Evolutionary conservation across 2,888 invertebrate species (phyloP).

Genomic region (Cheilosia vulpina): DNA sequence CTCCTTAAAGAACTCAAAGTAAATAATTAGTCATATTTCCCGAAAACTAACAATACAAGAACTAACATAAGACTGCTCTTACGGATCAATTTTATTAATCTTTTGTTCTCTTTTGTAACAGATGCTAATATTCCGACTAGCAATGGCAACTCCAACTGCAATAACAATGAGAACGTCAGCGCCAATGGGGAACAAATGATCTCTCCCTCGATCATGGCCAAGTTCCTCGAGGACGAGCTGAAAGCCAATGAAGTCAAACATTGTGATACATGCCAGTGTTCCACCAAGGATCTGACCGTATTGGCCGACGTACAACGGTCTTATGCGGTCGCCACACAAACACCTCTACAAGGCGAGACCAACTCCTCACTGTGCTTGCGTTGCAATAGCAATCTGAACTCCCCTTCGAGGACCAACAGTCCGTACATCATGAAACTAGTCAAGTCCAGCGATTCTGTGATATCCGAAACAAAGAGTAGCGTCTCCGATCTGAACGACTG

Average conservation of each 20-base stretch:
- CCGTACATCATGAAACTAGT: constrained; percentile 83
- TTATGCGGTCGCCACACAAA: constrained; percentile 87
- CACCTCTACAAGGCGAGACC: constrained; percentile 85
- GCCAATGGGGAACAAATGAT: constrained; percentile 83
- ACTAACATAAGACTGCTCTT: neutral
- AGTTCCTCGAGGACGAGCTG: constrained; percentile 94
- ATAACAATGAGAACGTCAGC: constrained; percentile 68
- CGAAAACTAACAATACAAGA: constrained; percentile 28
- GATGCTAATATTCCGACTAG: constrained; percentile 54
- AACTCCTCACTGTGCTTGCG: constrained; percentile 85
- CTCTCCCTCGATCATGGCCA: constrained; percentile 95
- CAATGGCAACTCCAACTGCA: constrained; percentile 49
- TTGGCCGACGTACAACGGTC: constrained; percentile 86
- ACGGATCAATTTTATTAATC: neutral
- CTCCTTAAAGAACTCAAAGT: constrained; percentile 31
- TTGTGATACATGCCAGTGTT: constrained; percentile 92
- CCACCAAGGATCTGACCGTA: constrained; percentile 84
- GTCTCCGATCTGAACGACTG: constrained; percentile 83
- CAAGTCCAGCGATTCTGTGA: constrained; percentile 83
- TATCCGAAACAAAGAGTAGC: constrained; percentile 83
- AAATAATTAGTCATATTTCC: constrained; percentile 23
- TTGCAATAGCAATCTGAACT: constrained; percentile 86
- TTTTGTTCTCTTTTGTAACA: constrained; percentile 21
- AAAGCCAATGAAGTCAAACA: constrained; percentile 91
- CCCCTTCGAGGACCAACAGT: constrained; percentile 83